Evolutionary conservation across 2,888 invertebrate genomes (phyloP), one percentile per base, ranked within the genome.

Genomic region (Clunio marinus): DNA sequence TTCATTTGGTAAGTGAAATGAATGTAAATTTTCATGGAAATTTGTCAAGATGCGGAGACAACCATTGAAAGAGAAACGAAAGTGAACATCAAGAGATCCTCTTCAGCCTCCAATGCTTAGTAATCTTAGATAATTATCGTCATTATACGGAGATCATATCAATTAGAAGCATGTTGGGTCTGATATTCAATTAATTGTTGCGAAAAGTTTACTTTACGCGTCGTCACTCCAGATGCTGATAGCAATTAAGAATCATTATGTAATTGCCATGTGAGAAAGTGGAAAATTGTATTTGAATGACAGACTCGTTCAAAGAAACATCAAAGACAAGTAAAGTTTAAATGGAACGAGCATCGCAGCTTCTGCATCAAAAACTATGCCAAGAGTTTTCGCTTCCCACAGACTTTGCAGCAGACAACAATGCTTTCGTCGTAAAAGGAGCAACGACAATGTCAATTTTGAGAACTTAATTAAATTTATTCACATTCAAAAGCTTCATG

Each of bases 71-170:
- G 22, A 51, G 20, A n/a, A n/a, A n/a, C n/a, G 8, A 20, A 51
- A 51, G 22, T 51, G 51, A 51, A 10, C 51, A 20, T 51, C 51
- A 20, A 22, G n/a, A n/a, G n/a, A 22, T 17, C 28, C 37, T 24
- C 60, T 60, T 58, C 15, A 58, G 58, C 58, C 17, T 24, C n/a
- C 25, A 27, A 57, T 57, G 57, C 57, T 25, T 59, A 7, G 37
- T 60, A 60, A 60, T 60, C 60, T 60, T 17, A 41, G 60, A 60
- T 60, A 60, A 60, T 60, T 60, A 25, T 60, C 60, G 37, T 60
- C 60, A 60, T 60, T 60, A 41, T 60, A 57, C 27, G 22, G 37
- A 60, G 60, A 60, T 60, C 37, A 60, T 60, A 37, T 60, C 60
- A 60, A 60, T 37, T 60, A 37, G 37, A 37, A n/a, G 27, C 28